Evolutionary conservation across 2,113 vertebrate species (phyloP).

Genomic region (Gavia stellata): DNA sequence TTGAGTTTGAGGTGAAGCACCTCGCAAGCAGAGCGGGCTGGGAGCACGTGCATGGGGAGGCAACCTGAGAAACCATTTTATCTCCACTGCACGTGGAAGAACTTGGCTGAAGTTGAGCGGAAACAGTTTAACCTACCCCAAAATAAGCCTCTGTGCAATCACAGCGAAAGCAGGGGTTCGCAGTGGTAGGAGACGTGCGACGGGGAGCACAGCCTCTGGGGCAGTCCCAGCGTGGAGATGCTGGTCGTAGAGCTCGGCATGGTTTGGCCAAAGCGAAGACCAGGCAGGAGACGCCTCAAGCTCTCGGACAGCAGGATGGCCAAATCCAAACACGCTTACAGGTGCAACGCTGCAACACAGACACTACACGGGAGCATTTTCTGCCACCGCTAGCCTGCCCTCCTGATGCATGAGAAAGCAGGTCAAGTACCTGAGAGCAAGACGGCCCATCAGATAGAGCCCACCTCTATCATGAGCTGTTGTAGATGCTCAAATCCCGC

Average conservation of each 20-base stretch:
- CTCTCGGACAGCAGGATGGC: too few species aligned
- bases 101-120: rapidly evolving
- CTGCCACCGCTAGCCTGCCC: neutral
- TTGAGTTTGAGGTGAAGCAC: neutral
- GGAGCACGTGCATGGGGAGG: rapidly evolving
- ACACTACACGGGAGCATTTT: rapidly evolving
- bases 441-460: neutral
- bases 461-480: neutral
- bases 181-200: rapidly evolving
- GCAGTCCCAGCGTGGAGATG: rapidly evolving
- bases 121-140: neutral
- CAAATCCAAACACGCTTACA: neutral
- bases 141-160: neutral
- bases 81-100: rapidly evolving
- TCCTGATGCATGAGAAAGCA: rapidly evolving
- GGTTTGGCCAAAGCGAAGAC: neutral
- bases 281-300: neutral
- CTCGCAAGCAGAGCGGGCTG: rapidly evolving
- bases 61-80: neutral
- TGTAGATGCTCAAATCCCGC: neutral
- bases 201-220: too few species aligned
- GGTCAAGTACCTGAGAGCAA: neutral
- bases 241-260: rapidly evolving
- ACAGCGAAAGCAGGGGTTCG: rapidly evolving
- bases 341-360: rapidly evolving